Evolutionary conservation across 2,888 invertebrate species (phyloP).

Genomic region (Geotrupes spiniger): DNA sequence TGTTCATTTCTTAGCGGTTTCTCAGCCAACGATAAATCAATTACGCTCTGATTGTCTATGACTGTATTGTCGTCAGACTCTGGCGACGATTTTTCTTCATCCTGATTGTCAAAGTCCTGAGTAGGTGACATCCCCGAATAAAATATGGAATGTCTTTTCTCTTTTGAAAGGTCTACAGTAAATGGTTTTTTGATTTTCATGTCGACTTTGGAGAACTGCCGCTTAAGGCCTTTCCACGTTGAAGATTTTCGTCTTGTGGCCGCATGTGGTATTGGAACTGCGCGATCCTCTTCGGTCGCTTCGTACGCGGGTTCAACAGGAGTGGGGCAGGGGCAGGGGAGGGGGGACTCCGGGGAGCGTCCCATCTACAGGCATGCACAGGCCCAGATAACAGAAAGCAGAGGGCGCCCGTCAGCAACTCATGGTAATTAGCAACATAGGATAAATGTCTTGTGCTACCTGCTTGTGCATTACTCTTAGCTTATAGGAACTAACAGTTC

Average conservation of each 20-base stretch:
- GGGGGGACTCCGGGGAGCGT: conserved; percentile 47
- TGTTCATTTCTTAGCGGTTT: conserved; percentile 16
- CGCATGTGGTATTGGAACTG: conserved; percentile 42
- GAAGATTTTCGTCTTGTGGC: conserved; percentile 60
- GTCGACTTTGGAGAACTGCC: conserved; percentile 78
- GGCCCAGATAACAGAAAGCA: conserved; percentile 42
- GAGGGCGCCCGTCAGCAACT: conserved; percentile 38
- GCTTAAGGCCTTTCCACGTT: conserved; percentile 74
- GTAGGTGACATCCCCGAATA: conserved; percentile 40
- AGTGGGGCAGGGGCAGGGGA: conserved; percentile 50
- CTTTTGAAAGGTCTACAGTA: conserved; percentile 44
- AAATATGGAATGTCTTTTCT: conserved; percentile 49
- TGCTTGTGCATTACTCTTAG: conserved; percentile 4
- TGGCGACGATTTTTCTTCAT: conserved; percentile 39
- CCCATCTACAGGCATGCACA: conserved; percentile 48
- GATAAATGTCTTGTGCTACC: conserved; percentile 32
- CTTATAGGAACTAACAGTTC: no score
- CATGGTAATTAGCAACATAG: conserved; percentile 42
- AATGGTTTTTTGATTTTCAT: conserved; percentile 69
- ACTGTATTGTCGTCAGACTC: conserved; percentile 46
- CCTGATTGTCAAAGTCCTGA: conserved; percentile 24
- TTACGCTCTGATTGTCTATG: conserved; percentile 34
- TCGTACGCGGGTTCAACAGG: conserved; percentile 53
- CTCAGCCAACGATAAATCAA: conserved; percentile 19
- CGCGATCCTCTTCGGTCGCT: conserved; percentile 46